Base-by-base conservation (phyloP, 2,113 vertebrate genomes). In the Sinocyclocheilus grahami region DNA sequence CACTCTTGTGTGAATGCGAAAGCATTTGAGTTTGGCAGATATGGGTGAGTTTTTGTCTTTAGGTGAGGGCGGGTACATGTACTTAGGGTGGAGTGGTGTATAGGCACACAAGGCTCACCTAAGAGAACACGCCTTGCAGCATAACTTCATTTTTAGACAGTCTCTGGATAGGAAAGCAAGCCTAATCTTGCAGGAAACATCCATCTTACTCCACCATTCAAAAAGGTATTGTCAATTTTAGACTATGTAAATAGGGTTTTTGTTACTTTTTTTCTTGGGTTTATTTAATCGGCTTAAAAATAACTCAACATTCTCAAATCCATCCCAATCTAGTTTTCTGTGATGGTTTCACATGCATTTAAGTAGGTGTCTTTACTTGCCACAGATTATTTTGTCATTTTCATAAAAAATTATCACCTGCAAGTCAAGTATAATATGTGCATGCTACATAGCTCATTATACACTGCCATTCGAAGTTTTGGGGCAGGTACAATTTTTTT, bases 11-110 rank as follows among this genome's bases (percentile, higher is more conserved):
- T 39, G 72, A 11, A 24, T 33, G 27, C n/a, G 48, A 53, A 53
- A 37, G 11, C 65, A 1, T 67, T 9, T 63, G 58, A 11, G 39
- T 60, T 16, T 48, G 46, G 46, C 75, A 58, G 48, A n/a, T 5
- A 22, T 58, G 30, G 5, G 0, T 79, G 10, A 12, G 37, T 46
- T 79, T 62, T 16, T 42, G 18, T 78, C 78, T 24, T 37, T 5
- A 39, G 83, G 69, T 12, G 13, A 77, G n/a, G 71, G 77, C 27
- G 71, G 27, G 76, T 79, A 55, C 42, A 42, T 42, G 42, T 42
- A 42, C 33, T 63, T 42, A 69, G n/a, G 69, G 77, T 62, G 33
- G 10, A 27, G 4, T 53, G 55, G 42, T 37, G 11, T 18, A 30
- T 33, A 14, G 78, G 7, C 18, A 72, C 48, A 14, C 3, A 37